Conservation (phyloP, 2,113 vertebrate species). For the Melanerpes aurifrons region DNA sequence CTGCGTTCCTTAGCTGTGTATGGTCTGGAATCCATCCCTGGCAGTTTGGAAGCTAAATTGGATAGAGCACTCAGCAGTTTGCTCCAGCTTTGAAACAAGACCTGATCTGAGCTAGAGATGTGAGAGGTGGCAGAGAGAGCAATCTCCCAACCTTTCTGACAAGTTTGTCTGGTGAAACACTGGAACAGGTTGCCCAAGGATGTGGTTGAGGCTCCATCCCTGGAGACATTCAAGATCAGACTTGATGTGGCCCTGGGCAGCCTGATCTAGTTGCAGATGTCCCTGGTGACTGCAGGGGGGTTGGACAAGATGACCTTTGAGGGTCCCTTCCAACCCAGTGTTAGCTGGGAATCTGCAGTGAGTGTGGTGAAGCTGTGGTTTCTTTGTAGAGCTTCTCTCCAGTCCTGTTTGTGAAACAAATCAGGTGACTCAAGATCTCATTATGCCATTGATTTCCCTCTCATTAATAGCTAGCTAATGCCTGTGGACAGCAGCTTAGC, state of each 20-base stretch:
- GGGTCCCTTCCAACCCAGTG: no score
- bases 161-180: neutral
- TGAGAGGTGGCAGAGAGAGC: neutral
- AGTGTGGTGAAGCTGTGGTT: neutral
- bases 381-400: neutral
- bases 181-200: no score
- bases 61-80: neutral
- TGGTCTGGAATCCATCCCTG: neutral
- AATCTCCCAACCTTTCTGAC: neutral
- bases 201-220: no score
- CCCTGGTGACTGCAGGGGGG: no score
- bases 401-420: neutral
- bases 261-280: no score
- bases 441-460: neutral
- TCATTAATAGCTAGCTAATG: accelerated
- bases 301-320: no score
- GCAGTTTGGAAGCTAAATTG: neutral
- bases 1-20: neutral
- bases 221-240: no score
- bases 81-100: accelerated
- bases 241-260: no score
- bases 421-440: neutral
- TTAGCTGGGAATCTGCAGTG: no score
- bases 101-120: neutral
- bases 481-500: neutral